Percentiles rank a stretch among this genome's conserved stretches.
These are phyloP conservation scores for Echinops telfairi DNA, from an alignment of 2,113 vertebrate species.

Conservation along the genomic window DNA sequence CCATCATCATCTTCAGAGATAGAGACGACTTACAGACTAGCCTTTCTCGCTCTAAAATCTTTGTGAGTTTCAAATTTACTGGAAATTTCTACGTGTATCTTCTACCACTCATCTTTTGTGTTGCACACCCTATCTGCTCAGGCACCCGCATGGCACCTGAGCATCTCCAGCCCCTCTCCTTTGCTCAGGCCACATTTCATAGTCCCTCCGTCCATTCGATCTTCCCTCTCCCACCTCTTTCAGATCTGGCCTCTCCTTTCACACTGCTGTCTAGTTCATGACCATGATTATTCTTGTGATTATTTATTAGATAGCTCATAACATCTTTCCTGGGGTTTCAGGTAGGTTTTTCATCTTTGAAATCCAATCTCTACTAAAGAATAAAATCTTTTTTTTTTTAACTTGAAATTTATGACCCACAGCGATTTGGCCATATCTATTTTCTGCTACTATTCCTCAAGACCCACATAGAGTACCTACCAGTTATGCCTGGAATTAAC, in stretches of 20 bases:
- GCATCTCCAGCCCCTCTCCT: neutral
- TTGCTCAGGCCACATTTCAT: neutral
- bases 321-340: neutral
- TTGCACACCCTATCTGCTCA: neutral
- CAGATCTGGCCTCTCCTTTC: neutral
- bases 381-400: neutral
- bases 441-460: neutral
- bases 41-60: neutral
- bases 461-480: neutral
- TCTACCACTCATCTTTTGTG: neutral
- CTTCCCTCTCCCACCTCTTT: neutral
- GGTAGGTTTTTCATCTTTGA: neutral
- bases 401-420: neutral
- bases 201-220: neutral
- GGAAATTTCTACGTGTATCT: neutral
- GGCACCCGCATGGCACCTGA: neutral
- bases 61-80: neutral
- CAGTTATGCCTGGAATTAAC: neutral
- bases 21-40: neutral
- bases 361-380: neutral
- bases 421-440: neutral
- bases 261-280: neutral
- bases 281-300: conserved; percentile 6
- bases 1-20: neutral
- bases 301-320: neutral